Conservation (phyloP, 35 echinoderm and acorn worm genomes). For the Lytechinus variegatus region DNA sequence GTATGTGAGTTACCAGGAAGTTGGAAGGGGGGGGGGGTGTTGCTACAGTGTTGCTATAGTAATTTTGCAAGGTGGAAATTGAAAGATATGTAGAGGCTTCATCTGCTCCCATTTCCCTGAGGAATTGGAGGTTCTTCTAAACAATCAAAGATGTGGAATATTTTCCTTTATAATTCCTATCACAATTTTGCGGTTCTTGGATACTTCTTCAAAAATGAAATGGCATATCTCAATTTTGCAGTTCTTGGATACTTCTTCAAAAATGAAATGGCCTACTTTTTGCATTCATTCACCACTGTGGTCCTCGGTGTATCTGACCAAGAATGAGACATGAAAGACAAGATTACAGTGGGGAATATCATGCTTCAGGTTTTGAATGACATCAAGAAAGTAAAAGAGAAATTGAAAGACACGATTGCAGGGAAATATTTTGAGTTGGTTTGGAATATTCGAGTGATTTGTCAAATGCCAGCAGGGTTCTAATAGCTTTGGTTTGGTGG, state of each 20-base stretch:
- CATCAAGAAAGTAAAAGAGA: not conserved
- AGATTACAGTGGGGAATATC: slow-evolving; percentile 2
- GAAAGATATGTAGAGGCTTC: not conserved
- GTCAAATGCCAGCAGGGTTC: slow-evolving; percentile 39
- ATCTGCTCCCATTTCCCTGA: not conserved
- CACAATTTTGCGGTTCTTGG: not conserved
- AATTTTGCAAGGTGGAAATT: too few species aligned
- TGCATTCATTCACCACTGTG: not conserved
- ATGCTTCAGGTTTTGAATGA: not conserved
- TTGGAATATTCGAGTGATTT: slow-evolving; percentile 6
- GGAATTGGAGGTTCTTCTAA: not conserved
- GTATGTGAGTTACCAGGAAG: not conserved
- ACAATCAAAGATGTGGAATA: not conserved
- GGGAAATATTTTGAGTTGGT: slow-evolving; percentile 19
- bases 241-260: not conserved
- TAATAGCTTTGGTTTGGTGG: not conserved
- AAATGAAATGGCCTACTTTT: not conserved
- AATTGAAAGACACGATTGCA: slow-evolving; percentile 15
- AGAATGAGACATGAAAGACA: not conserved
- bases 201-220: not conserved
- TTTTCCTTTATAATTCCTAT: not conserved
- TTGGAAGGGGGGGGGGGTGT: not conserved
- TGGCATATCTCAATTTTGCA: not conserved
- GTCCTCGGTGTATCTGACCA: not conserved
- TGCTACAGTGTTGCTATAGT: too few species aligned